Evolutionary conservation across 2,888 invertebrate species (phyloP), one percentile per base, ranked within the genome.

Genomic region (Nymphalis urticae): DNA sequence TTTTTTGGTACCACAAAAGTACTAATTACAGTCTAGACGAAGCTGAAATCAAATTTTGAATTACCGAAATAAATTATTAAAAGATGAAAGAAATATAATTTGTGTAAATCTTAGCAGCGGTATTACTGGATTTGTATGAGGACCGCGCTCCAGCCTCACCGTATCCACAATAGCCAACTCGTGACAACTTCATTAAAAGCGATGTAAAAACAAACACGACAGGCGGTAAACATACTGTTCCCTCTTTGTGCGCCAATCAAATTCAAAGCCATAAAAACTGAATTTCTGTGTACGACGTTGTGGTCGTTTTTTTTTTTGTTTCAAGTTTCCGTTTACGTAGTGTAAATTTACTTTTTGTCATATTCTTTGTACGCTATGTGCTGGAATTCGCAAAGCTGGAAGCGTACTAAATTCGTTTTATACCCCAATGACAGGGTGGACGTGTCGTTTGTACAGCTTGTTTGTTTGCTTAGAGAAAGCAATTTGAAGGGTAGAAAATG

Each of bases 171-270:
- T 53, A 68, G 65, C 62, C 62, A 59, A 60, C 66, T 69, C 62
- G 65, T 80, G 82, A 83, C 83, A 86, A 86, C 85, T 87, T 86
- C 85, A 87, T 88, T 87, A 86, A 83, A 83, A 82, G 73, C 80
- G 68, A 68, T 72, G 78, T 76, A 76, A 82, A 83, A 84, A 84
- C 83, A 83, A 81, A 81, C 75, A 75, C 75, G 71, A 63, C 71
- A 72, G 72, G 72, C 73, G 75, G 75, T 71, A 77, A 77, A 82
- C 79, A 77, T 66, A 74, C 76, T 64, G 74, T 60, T 58, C 61
- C 65, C 75, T 76, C 83, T 87, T 86, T 87, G 85, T 85, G 78
- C 78, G 78, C 82, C 86, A 87, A 87, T 87, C 86, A 84, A 80
- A 85, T 82, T 83, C 72, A 64, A 63, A 66, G 63, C 73, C 72